A percentile compares a stretch with the other conserved stretches of the same genome.
These are phyloP conservation scores for Aldabrachelys gigantea DNA, from an alignment of 2,113 vertebrate species.

Conservation along the genomic window DNA sequence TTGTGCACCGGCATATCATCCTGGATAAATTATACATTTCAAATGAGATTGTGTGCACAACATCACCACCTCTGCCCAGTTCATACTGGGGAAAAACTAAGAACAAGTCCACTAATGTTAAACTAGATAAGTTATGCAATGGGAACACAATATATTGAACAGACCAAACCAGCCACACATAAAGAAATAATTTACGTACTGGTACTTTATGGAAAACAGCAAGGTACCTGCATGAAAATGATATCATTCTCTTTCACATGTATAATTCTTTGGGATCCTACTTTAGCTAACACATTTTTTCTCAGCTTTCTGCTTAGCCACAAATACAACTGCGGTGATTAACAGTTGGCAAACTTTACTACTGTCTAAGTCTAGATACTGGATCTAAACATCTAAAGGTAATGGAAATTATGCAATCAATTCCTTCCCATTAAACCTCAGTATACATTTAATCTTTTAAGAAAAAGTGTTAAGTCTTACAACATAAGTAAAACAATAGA, in stretches of 20 bases:
- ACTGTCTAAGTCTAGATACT: fast-evolving
- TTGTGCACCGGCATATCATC: conserved; percentile 50
- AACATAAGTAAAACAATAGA: not conserved
- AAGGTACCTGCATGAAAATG: not conserved
- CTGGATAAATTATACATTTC: conserved; percentile 62
- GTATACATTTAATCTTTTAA: not conserved
- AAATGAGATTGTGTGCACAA: conserved; percentile 32
- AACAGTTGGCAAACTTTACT: not conserved
- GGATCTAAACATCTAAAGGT: not conserved
- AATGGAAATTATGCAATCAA: not conserved
- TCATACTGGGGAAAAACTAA: not conserved
- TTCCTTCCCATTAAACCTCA: not conserved
- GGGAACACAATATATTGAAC: not conserved
- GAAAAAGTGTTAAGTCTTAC: not conserved
- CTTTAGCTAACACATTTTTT: not conserved
- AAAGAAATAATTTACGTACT: conserved; percentile 13
- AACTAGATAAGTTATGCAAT: not conserved
- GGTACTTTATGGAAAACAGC: conserved; percentile 16
- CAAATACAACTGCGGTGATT: not conserved
- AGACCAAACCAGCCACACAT: not conserved
- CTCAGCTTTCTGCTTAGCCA: not conserved
- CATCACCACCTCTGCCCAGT: not conserved
- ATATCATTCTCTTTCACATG: not conserved
- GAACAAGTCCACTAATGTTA: not conserved
- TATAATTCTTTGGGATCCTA: not conserved